Evolutionary conservation across 2,888 invertebrate species (phyloP).

Genomic region (Lithodes maja): DNA sequence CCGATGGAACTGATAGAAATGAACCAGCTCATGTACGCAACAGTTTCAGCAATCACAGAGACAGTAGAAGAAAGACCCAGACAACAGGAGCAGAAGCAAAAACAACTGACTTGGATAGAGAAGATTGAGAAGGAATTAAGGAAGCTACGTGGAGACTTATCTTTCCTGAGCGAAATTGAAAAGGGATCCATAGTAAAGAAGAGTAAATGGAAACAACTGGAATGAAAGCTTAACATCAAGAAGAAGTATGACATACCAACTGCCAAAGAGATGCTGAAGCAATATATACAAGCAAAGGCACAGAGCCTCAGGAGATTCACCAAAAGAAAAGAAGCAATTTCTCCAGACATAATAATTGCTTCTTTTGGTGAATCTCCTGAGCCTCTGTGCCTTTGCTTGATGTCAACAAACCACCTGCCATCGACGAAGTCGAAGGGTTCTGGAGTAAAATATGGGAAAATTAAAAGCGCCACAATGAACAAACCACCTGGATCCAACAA

Average conservation of each 20-base stretch:
- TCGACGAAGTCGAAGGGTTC: not conserved
- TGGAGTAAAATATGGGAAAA: not conserved
- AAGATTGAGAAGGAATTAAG: not conserved
- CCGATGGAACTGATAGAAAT: not conserved
- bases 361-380: not conserved
- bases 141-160: not conserved
- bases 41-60: not conserved
- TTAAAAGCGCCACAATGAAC: not conserved
- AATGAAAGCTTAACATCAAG: not conserved
- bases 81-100: not conserved
- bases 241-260: not conserved
- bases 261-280: not conserved
- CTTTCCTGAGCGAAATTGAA: too few relatives aligned
- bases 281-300: not conserved
- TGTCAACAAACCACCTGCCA: not conserved
- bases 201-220: not conserved
- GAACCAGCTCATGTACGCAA: not conserved
- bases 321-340: not conserved
- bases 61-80: not conserved
- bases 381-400: not conserved
- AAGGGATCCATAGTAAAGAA: not conserved
- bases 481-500: too few relatives aligned
- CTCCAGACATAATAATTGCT: not conserved
- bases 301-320: not conserved
- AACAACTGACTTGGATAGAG: not conserved